A percentile compares a stretch with the other conserved stretches of the same genome.
Conservation (phyloP, 1,140 invertebrate species). For the Plectrocnemia conspersa region DNA sequence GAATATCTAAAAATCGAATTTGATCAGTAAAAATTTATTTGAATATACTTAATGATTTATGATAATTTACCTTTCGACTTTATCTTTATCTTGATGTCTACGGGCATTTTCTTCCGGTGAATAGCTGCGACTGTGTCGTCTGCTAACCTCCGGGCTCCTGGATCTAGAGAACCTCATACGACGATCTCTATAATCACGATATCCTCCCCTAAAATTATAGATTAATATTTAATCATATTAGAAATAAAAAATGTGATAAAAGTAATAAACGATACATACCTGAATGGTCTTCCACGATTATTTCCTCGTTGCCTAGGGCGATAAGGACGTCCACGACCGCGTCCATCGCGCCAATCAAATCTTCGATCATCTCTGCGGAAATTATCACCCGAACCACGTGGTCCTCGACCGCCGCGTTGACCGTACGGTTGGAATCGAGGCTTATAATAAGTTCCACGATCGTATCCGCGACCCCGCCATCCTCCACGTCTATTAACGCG, state of each 20-base stretch:
- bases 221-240: not conserved
- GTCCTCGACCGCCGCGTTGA: constrained; percentile 43
- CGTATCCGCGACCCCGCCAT: constrained; percentile 57
- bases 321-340: constrained; percentile 45
- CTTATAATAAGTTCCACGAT: constrained; percentile 70
- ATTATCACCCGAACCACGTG: constrained; percentile 49
- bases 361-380: constrained; percentile 55
- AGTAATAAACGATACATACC: constrained; percentile 36
- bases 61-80: constrained; percentile 46
- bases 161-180: constrained; percentile 51
- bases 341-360: constrained; percentile 44
- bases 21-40: constrained; percentile 4
- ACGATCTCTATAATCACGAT: constrained; percentile 61
- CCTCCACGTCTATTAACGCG: constrained; percentile 47
- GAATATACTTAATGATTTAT: not conserved
- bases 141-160: constrained; percentile 44
- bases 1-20: constrained; percentile 41
- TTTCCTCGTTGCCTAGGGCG: constrained; percentile 43
- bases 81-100: constrained; percentile 43
- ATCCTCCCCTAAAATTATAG: constrained; percentile 48
- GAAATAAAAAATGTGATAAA: not conserved
- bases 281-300: constrained; percentile 47
- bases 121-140: constrained; percentile 53
- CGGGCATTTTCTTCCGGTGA: constrained; percentile 55
- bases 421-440: constrained; percentile 63